phyloP scores from a whole-genome alignment of 2,888 invertebrate species.

The Lepetodrilus schrolli region DNA sequence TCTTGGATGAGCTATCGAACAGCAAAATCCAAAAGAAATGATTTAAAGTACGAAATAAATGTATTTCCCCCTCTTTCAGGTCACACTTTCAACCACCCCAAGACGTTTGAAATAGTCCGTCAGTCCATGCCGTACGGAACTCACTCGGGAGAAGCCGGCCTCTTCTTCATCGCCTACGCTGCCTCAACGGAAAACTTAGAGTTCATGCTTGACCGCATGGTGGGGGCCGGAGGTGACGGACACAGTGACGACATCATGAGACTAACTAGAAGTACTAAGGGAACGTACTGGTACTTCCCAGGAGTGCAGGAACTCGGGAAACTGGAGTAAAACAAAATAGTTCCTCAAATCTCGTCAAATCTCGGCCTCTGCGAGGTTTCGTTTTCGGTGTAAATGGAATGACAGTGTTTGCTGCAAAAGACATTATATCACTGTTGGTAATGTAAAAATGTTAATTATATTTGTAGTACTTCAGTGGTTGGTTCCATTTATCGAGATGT shows the following conservation, averaged over 20 bases:
- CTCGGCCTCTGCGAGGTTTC: background rate
- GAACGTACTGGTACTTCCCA: slow-evolving; percentile 76
- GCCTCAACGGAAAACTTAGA: slow-evolving; percentile 70
- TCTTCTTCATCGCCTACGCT: slow-evolving; percentile 75
- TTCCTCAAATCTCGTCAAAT: no score
- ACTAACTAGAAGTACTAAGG: slow-evolving; percentile 67
- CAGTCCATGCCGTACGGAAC: slow-evolving; percentile 75
- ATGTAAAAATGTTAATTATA: background rate
- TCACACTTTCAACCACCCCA: slow-evolving; percentile 62
- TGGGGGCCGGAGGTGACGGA: slow-evolving; percentile 68
- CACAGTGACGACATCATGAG: slow-evolving; percentile 73
- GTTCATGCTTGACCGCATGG: slow-evolving; percentile 75
- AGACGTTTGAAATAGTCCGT: slow-evolving; percentile 73
- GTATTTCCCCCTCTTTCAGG: slow-evolving; percentile 51
- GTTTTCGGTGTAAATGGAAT: background rate
- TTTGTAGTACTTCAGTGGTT: no score
- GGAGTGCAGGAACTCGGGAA: slow-evolving; percentile 66
- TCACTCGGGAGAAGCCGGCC: slow-evolving; percentile 66
- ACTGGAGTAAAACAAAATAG: slow-evolving; percentile 48
- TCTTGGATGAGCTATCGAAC: no score
- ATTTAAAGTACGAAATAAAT: no score
- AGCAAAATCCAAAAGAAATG: no score
- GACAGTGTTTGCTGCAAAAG: background rate
- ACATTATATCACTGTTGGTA: background rate
- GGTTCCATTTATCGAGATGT: no score